Conservation (phyloP, 2,113 vertebrate species). For the Alaudala cheleensis region DNA sequence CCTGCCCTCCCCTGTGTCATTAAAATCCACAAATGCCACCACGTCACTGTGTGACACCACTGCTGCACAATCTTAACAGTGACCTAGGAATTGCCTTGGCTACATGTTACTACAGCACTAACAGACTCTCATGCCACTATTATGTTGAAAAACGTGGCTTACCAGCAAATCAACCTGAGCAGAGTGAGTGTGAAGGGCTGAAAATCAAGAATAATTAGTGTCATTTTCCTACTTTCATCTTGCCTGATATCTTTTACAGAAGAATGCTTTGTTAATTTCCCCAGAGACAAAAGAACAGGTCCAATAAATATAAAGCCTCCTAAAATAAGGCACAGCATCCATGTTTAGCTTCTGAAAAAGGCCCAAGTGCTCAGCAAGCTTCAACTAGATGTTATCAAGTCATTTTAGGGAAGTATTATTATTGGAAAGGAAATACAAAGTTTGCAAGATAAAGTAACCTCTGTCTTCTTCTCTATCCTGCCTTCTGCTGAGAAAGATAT, state of each 20-base stretch:
- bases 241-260: background rate
- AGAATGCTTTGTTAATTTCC: background rate
- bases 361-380: background rate
- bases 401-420: background rate
- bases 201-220: background rate
- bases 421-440: background rate
- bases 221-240: background rate
- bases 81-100: background rate
- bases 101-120: background rate
- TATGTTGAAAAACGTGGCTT: background rate
- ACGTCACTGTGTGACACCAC: fast-evolving
- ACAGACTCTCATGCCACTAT: background rate
- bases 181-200: background rate
- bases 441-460: background rate
- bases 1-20: background rate
- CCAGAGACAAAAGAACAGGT: background rate
- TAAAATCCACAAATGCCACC: background rate
- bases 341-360: background rate
- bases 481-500: background rate
- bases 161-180: background rate
- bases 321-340: background rate
- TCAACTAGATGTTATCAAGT: background rate
- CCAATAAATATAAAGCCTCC: conserved; percentile 3
- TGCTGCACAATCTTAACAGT: fast-evolving
- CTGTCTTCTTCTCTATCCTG: background rate